Percentiles rank a stretch among this genome's conserved stretches.
Conservation (phyloP, 2,113 vertebrate genomes). For the Eretmochelys imbricata region DNA sequence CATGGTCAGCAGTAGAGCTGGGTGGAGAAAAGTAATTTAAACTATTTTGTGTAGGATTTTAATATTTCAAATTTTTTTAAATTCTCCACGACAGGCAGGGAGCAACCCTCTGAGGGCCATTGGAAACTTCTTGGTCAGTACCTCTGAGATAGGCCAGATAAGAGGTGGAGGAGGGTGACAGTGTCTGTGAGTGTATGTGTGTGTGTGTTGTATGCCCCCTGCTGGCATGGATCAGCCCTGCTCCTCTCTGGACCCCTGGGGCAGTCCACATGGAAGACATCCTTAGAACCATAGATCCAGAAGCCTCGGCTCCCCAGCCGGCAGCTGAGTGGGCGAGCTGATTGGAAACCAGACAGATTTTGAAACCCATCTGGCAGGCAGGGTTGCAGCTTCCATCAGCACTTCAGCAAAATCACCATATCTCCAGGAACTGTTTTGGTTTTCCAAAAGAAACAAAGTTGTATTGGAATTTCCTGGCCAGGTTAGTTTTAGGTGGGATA, state of each 20-base stretch:
- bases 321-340: not conserved
- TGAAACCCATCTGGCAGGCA: not conserved
- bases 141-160: not conserved
- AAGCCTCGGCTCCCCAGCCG: not conserved
- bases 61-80: not conserved
- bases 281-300: not conserved
- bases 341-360: not conserved
- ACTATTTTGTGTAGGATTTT: not conserved
- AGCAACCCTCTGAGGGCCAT: not conserved
- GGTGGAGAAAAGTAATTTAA: not conserved
- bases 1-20: not conserved
- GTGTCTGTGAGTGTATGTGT: not conserved
- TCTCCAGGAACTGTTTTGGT: not conserved
- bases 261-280: not conserved
- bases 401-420: not conserved
- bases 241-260: not conserved
- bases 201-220: too few relatives aligned
- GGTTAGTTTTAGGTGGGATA: not conserved
- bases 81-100: not conserved
- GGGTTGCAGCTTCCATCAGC: not conserved
- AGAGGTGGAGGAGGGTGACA: not conserved
- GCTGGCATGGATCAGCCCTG: not conserved
- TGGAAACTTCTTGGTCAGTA: not conserved
- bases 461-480: not conserved
- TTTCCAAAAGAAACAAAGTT: not conserved